A percentile compares a stretch with the other conserved stretches of the same genome.
Conservation (phyloP, 2,113 vertebrate species). For the Hippocampus abdominalis region DNA sequence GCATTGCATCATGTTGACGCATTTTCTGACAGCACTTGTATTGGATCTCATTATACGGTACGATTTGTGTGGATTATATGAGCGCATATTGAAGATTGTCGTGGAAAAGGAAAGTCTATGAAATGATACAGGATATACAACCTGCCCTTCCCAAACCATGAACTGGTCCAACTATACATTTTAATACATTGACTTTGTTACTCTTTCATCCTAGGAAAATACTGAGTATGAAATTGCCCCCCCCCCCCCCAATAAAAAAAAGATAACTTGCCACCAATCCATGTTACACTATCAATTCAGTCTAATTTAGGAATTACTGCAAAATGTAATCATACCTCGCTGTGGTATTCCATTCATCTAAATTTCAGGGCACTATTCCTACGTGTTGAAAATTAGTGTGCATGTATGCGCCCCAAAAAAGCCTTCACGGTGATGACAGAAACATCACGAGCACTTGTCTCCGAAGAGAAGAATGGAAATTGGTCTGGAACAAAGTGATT, state of each 20-base stretch:
- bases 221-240: not conserved
- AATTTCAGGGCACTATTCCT: no score
- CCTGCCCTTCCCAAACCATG: not conserved
- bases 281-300: not conserved
- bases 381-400: not conserved
- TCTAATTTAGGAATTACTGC: not conserved
- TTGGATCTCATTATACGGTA: not conserved
- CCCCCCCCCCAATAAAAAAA: not conserved
- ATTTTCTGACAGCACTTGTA: not conserved
- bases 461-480: not conserved
- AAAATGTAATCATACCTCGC: no score
- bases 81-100: not conserved
- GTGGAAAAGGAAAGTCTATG: not conserved
- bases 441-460: not conserved
- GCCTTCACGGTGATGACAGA: not conserved
- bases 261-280: no score
- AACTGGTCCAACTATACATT: not conserved
- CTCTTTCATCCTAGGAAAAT: not conserved
- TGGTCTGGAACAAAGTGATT: conserved; percentile 13
- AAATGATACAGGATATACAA: not conserved
- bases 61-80: not conserved
- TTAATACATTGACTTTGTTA: not conserved
- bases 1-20: not conserved
- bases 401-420: not conserved
- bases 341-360: no score